Evolutionary conservation across 2,113 vertebrate genomes (phyloP), one percentile per base, ranked within the genome.

Genomic region (Illadopsis cleaveri): DNA sequence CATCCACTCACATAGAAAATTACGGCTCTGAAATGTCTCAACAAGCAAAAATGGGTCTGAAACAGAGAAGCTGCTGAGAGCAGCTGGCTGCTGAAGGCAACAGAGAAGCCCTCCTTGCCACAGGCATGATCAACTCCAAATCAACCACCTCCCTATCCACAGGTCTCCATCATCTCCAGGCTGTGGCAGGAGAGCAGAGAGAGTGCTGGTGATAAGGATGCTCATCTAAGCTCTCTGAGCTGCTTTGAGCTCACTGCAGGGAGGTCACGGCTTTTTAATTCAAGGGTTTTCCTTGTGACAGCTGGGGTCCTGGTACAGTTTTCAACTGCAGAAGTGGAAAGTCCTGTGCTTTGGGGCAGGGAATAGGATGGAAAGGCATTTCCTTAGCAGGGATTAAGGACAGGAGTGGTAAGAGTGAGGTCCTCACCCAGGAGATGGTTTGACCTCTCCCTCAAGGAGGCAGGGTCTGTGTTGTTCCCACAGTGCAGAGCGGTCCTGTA

Each of bases 151-250:
- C 71, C 56, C 27, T 47, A 28, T 37, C 28, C 54, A 12, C 1
- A 2, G 73, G 35, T 45, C 44, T 45, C 19, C 44, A 45, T 45
- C 19, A 45, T 45, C 19, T 45, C 19, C 44, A 2, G 78, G 50
- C 69, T 65, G 64, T 0, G 11, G 33, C 24, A 35, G 44, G 28
- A 68, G 62, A 62, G 57, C n/a, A 16, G 50, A 50, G 47, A 24
- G 37, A 62, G 56, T 0, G 0, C 27, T 53, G 33, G 10, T 6
- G 23, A 35, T 47, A 66, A 57, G 0, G 1, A 33, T 23, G 45
- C 27, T 42, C 8, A 1, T 37, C 28, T 30, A 81, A 72, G 45
- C 23, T 51, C 15, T 1, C 62, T 35, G 54, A 42, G 42, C 42
- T 42, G 42, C 42, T 42, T 15, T 42, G 15, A 70, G 30, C 37